phyloP scores from a whole-genome alignment of 2,888 invertebrate genomes.

The Ormyrus thymus region DNA sequence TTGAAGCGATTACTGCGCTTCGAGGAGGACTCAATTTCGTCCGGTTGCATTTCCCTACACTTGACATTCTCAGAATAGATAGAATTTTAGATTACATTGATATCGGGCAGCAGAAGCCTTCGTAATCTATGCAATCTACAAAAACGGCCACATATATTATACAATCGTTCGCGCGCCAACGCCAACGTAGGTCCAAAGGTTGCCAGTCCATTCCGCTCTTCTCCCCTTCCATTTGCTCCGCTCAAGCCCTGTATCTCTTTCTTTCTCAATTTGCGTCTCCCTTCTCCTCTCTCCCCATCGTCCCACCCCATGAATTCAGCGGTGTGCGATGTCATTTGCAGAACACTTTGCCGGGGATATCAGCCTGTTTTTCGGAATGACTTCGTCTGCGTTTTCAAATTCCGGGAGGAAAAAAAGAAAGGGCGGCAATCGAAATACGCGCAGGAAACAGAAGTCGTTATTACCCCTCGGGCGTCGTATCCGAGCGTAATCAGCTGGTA shows the following conservation, averaged over 20 bases:
- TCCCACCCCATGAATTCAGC: constrained; percentile 32
- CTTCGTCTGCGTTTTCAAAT: constrained; percentile 47
- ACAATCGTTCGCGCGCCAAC: neutral
- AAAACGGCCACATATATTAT: constrained; percentile 6
- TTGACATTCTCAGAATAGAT: neutral
- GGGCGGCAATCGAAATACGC: constrained; percentile 25
- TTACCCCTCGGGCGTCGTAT: constrained; percentile 28
- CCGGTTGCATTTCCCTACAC: neutral
- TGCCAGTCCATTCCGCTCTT: constrained; percentile 20
- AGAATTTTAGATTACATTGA: neutral
- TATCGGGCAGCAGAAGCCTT: neutral
- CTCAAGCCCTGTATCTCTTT: constrained; percentile 6
- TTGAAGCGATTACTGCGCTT: too few relatives aligned
- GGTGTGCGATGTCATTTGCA: constrained; percentile 39
- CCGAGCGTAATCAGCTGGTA: constrained; percentile 15
- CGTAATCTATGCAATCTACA: constrained; percentile 25
- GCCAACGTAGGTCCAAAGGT: neutral
- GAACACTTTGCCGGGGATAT: constrained; percentile 39
- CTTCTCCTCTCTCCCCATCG: neutral
- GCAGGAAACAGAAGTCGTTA: constrained; percentile 18
- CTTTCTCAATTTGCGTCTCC: constrained; percentile 19
- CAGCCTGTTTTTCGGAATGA: constrained; percentile 29
- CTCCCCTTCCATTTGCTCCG: neutral
- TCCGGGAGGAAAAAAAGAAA: neutral
- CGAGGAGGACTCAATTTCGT: too few relatives aligned